Conservation (phyloP, 2,113 vertebrate species). For the Neolamprologus tretocephalus region DNA sequence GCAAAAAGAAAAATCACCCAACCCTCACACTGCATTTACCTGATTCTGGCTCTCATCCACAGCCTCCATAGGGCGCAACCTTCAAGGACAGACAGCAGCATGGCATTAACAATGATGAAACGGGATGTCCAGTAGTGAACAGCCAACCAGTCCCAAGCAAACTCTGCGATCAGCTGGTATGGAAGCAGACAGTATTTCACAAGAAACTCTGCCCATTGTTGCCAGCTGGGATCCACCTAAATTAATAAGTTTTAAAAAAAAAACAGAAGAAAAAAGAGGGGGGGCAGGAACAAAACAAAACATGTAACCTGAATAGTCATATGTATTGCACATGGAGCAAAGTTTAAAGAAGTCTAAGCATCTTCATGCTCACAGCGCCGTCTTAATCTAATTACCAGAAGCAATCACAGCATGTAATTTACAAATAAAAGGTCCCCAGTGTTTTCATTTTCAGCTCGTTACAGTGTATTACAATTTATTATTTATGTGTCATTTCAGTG, state of each 20-base stretch:
- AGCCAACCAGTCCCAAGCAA: slow-evolving; percentile 91
- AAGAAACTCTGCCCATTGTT: slow-evolving; percentile 87
- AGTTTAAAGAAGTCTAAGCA: not conserved
- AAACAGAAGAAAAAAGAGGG: not conserved
- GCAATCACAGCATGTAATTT: not conserved
- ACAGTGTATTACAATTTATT: not conserved
- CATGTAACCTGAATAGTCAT: not conserved
- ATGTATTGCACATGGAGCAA: not conserved
- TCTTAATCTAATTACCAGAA: not conserved
- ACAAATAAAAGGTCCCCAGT: not conserved
- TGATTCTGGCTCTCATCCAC: slow-evolving; percentile 79
- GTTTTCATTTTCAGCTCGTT: not conserved
- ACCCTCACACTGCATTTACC: slow-evolving; percentile 53
- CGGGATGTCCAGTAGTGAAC: slow-evolving; percentile 93
- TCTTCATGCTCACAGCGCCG: not conserved
- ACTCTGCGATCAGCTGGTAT: slow-evolving; percentile 90
- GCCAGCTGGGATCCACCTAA: slow-evolving; percentile 78
- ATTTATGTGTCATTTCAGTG: not conserved
- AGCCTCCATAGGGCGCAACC: slow-evolving; percentile 81
- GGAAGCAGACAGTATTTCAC: slow-evolving; percentile 86
- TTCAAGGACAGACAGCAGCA: slow-evolving; percentile 86
- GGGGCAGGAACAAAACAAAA: not conserved
- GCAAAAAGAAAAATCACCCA: not conserved
- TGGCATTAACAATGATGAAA: slow-evolving; percentile 87
- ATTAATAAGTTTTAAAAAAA: not conserved